A percentile compares a stretch with the other conserved stretches of the same genome.
Conservation (phyloP, 2,888 invertebrate genomes). For the Ochropleura plecta region DNA sequence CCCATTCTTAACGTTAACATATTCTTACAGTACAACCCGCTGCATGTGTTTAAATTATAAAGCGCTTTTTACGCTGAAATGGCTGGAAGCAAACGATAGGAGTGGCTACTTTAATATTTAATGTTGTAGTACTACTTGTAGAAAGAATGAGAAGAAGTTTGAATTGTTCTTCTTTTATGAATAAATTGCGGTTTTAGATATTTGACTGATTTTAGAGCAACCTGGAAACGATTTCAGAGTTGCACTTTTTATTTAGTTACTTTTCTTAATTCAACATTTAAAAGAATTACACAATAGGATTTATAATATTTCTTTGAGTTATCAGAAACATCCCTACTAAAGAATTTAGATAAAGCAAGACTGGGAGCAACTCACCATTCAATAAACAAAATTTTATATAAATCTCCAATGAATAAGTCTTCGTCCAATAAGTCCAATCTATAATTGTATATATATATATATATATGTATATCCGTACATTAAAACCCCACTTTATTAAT, state of each 20-base stretch:
- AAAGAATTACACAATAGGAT: too few species aligned
- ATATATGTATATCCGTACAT: background rate
- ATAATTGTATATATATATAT: background rate
- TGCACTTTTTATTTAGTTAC: too few species aligned
- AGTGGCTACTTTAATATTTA: background rate
- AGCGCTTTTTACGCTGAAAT: slow-evolving; percentile 3
- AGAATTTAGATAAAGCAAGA: too few species aligned
- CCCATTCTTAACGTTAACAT: background rate
- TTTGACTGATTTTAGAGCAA: background rate
- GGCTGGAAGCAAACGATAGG: background rate
- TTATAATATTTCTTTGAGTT: too few species aligned
- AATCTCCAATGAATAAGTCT: too few species aligned
- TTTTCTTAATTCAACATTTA: too few species aligned
- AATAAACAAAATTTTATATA: too few species aligned
- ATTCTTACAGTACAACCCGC: background rate
- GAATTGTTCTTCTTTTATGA: background rate
- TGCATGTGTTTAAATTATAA: background rate
- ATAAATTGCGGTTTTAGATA: background rate
- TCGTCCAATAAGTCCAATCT: background rate
- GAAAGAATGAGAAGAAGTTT: too few species aligned
- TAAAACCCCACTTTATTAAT: background rate
- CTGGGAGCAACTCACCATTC: too few species aligned
- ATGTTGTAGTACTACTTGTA: background rate
- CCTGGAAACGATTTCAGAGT: too few species aligned
- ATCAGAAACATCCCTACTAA: too few species aligned